Conservation (phyloP, 2,113 vertebrate species). For the Gracilinanus agilis region DNA sequence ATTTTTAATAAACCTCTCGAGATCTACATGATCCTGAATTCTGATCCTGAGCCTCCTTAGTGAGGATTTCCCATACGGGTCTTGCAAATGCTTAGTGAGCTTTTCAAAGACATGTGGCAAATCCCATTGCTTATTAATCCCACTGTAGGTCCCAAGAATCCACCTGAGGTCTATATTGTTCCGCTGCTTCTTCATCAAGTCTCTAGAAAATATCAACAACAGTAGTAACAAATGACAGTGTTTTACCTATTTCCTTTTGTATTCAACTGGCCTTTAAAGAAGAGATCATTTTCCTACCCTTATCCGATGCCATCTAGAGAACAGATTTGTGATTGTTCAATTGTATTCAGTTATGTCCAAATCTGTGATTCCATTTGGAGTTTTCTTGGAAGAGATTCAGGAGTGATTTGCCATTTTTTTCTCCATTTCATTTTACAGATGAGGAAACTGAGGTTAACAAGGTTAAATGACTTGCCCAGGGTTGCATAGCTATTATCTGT, state of each 20-base stretch:
- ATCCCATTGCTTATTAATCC: not conserved
- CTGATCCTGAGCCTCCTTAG: not conserved
- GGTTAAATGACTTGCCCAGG: no score
- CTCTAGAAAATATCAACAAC: not conserved
- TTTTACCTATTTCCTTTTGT: not conserved
- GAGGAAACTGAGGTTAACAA: no score
- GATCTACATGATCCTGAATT: not conserved
- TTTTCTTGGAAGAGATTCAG: no score
- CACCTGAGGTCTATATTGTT: not conserved
- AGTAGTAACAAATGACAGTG: not conserved
- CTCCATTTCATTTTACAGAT: no score
- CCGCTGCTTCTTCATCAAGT: not conserved
- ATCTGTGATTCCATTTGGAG: no score
- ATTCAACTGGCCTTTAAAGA: not conserved
- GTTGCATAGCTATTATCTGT: no score
- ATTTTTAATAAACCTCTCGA: not conserved
- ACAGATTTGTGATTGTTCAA: not conserved
- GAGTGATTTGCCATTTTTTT: no score
- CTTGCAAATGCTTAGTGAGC: not conserved
- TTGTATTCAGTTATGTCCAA: no score
- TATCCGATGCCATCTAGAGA: not conserved
- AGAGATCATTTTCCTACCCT: not conserved
- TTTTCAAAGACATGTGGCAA: slow-evolving; percentile 38
- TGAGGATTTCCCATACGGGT: not conserved
- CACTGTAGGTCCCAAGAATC: not conserved